Percentiles rank a stretch among this genome's conserved stretches.
phyloP scores from a whole-genome alignment of 2,797 vertebrate species.

The Sandelia bainsii region DNA sequence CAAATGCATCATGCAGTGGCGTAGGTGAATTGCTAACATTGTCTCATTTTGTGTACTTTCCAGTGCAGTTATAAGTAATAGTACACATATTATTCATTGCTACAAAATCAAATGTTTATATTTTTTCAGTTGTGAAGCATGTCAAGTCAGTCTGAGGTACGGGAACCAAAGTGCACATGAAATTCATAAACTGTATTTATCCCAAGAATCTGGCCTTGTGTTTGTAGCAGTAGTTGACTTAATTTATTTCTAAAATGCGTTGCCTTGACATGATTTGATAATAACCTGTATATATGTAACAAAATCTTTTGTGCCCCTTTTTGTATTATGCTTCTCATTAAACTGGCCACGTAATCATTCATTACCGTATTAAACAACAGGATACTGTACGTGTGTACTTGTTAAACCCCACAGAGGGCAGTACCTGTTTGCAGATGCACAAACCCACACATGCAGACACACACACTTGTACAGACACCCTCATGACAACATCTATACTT shows the following conservation, averaged over 20 bases:
- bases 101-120: not conserved
- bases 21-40: not conserved
- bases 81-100: not conserved
- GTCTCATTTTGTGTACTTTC: not conserved
- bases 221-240: not conserved
- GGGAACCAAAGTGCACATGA: not conserved
- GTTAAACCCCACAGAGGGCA: constrained; percentile 65
- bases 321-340: not conserved
- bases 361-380: constrained; percentile 6
- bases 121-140: not conserved
- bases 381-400: constrained; percentile 37
- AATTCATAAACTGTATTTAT: not conserved
- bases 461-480: constrained; percentile 42
- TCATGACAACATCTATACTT: constrained; percentile 56
- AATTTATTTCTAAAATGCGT: constrained; percentile 5
- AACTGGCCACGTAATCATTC: constrained; percentile 7
- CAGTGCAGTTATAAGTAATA: too few species aligned
- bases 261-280: constrained; percentile 7
- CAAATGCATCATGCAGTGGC: not conserved
- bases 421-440: constrained; percentile 42
- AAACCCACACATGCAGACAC: not conserved
- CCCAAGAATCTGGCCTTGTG: not conserved
- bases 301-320: not conserved
- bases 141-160: not conserved
- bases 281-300: constrained; percentile 3